Conservation (phyloP, 2,888 invertebrate species). For the Ectropis crepuscularia region DNA sequence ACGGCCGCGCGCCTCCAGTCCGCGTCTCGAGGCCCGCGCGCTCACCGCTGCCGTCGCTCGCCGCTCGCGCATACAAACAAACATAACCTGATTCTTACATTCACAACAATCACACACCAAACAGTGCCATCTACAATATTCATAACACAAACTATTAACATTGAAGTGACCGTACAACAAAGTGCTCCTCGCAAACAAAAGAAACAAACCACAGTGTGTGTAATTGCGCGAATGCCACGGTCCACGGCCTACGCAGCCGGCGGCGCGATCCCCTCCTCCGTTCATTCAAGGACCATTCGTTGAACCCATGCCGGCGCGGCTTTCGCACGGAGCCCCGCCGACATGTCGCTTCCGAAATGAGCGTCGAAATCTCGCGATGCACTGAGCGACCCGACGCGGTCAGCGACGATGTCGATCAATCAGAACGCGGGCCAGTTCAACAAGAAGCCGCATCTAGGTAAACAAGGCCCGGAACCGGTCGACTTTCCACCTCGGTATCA, state of each 20-base stretch:
- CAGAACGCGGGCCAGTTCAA: constrained; percentile 78
- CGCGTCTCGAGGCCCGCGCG: constrained; percentile 69
- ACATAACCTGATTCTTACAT: constrained; percentile 60
- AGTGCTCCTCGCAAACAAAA: constrained; percentile 44
- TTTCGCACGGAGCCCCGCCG: constrained; percentile 58
- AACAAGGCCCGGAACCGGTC: constrained; percentile 82
- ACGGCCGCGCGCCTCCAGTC: constrained; percentile 72
- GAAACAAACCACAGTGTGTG: constrained; percentile 37
- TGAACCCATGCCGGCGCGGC: constrained; percentile 73
- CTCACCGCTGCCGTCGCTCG: constrained; percentile 53
- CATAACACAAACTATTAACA: constrained; percentile 30
- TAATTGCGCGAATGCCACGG: constrained; percentile 82
- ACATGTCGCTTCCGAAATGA: constrained; percentile 68
- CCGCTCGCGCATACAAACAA: constrained; percentile 49
- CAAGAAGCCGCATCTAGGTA: constrained; percentile 82
- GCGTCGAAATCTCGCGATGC: constrained; percentile 56
- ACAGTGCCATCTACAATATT: constrained; percentile 26
- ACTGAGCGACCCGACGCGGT: constrained; percentile 63
- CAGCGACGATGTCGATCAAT: constrained; percentile 81
- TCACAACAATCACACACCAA: constrained; percentile 55
- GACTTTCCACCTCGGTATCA: constrained; percentile 91
- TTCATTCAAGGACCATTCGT: constrained; percentile 82
- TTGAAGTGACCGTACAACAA: constrained; percentile 39
- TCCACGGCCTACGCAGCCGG: constrained; percentile 80
- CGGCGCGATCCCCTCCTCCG: constrained; percentile 72